Percentiles rank a stretch among this genome's conserved stretches.
These are phyloP conservation scores for Amazona vittata DNA, from an alignment of 2,113 vertebrate genomes.

Conservation along the genomic window DNA sequence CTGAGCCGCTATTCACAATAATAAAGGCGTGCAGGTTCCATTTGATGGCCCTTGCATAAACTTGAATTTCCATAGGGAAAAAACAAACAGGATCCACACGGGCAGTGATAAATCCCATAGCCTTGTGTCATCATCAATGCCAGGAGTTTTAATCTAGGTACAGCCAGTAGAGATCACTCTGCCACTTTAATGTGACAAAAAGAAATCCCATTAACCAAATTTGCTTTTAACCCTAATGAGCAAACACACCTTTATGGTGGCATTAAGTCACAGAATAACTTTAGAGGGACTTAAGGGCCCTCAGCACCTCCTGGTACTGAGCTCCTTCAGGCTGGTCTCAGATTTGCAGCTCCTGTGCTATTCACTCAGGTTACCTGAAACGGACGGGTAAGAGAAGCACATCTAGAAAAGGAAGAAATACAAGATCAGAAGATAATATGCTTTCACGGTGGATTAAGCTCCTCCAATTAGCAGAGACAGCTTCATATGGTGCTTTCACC, in stretches of 20 bases:
- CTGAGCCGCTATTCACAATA: constrained; percentile 57
- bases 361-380: neutral
- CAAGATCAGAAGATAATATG: neutral
- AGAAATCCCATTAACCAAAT: neutral
- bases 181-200: neutral
- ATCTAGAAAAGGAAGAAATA: neutral
- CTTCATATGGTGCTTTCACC: neutral
- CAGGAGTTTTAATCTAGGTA: neutral
- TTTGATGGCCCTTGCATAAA: constrained; percentile 44
- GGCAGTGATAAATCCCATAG: neutral
- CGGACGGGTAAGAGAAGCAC: neutral
- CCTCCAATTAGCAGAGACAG: neutral
- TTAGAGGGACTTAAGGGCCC: neutral
- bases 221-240: neutral
- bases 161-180: neutral
- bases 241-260: neutral
- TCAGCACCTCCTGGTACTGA: neutral
- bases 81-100: constrained; percentile 50
- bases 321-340: neutral
- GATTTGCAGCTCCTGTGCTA: neutral
- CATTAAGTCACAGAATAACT: neutral
- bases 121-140: neutral
- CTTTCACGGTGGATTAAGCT: neutral
- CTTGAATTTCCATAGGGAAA: constrained; percentile 64
- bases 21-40: constrained; percentile 51